Evolutionary conservation across 2,888 invertebrate species (phyloP).

Genomic region (Netelia virgata): DNA sequence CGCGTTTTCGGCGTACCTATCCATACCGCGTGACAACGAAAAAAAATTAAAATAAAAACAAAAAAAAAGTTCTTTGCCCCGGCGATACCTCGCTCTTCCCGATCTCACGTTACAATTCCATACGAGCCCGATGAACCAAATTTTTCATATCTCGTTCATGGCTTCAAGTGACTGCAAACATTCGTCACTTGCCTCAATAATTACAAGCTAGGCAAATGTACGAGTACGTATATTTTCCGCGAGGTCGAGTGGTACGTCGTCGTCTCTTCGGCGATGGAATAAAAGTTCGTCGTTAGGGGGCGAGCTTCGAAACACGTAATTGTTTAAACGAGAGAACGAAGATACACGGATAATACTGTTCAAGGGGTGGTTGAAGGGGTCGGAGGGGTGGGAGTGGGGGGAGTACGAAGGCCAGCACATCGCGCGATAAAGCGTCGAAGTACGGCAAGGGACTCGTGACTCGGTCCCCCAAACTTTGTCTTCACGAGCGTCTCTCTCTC

Average conservation of each 20-base stretch:
- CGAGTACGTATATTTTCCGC: too few relatives aligned
- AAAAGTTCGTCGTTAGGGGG: conserved; percentile 15
- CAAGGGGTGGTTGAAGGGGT: conserved; percentile 45
- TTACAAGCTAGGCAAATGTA: too few relatives aligned
- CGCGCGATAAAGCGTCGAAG: neutral
- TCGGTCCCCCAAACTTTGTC: conserved; percentile 40
- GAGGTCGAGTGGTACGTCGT: too few relatives aligned
- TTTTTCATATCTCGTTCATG: too few relatives aligned
- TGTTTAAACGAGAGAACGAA: conserved; percentile 63
- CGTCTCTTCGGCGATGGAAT: neutral
- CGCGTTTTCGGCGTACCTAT: conserved; percentile 48
- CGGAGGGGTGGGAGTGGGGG: too few relatives aligned
- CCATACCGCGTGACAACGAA: conserved; percentile 28
- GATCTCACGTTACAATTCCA: conserved; percentile 16
- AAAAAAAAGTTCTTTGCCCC: conserved; percentile 25
- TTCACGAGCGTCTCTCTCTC: conserved; percentile 33
- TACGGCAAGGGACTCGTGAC: neutral
- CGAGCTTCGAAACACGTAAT: conserved; percentile 42
- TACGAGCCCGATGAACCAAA: conserved; percentile 1
- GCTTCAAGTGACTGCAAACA: too few relatives aligned
- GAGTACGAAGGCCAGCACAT: too few relatives aligned
- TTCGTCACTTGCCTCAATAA: too few relatives aligned
- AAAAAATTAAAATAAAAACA: too few relatives aligned
- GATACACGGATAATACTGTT: conserved; percentile 73
- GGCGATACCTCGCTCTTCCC: conserved; percentile 19